Percentiles rank a stretch among this genome's conserved stretches.
phyloP scores from a whole-genome alignment of 1,140 invertebrate species.

The Heliothis subflexa region DNA sequence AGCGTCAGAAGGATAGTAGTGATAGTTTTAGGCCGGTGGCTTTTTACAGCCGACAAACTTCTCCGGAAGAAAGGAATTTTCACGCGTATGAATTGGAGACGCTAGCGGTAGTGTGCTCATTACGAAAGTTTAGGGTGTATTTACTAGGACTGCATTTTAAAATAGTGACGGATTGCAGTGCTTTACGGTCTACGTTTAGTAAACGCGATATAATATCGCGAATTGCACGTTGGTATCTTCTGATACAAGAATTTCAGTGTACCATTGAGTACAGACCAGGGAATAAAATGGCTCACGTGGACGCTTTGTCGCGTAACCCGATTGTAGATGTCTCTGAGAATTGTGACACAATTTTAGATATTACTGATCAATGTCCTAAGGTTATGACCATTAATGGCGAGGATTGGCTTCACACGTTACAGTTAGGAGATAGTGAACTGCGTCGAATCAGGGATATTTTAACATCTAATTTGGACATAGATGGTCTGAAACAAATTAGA shows the following conservation, averaged over 20 bases:
- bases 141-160: background rate
- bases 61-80: conserved; percentile 63
- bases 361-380: background rate
- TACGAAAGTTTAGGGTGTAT: conserved; percentile 52
- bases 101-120: conserved; percentile 62
- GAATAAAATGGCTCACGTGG: conserved; percentile 10
- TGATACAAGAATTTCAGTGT: conserved; percentile 61
- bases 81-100: conserved; percentile 73
- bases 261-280: conserved; percentile 1
- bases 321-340: no score
- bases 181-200: conserved; percentile 59
- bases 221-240: conserved; percentile 71
- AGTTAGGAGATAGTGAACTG: conserved; percentile 25
- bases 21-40: conserved; percentile 62
- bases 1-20: conserved; percentile 26
- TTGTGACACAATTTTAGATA: background rate
- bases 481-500: background rate
- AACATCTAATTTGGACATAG: background rate
- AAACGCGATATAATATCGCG: conserved; percentile 67
- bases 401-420: conserved; percentile 46
- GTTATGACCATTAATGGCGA: background rate
- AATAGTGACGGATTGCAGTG: conserved; percentile 9
- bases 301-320: conserved; percentile 8
- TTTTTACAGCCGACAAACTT: conserved; percentile 68
- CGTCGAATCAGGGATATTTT: background rate